Base-by-base conservation (phyloP, 2,797 vertebrate genomes). In the Sebastes kiyomatsui region DNA sequence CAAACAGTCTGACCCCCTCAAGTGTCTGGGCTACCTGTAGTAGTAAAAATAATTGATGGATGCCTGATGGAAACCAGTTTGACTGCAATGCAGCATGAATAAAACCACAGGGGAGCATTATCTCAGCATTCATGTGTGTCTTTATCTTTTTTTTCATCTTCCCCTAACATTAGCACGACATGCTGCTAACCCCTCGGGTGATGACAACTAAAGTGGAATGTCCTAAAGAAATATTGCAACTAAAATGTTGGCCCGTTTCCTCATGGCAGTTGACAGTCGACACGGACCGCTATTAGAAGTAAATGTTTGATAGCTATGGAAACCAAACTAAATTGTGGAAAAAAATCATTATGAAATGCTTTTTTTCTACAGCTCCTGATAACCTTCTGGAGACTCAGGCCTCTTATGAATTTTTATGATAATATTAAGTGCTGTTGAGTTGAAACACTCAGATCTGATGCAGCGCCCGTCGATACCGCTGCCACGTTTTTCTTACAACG, bases 51-150 rank as follows among this genome's bases (percentile, higher is more conserved):
- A 88, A 84, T 65, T 88, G 90, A 89, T 85, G 88, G 86, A 88
- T n/a, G 79, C 60, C 73, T 92, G 93, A 93, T 92, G 87, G 89
- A 93, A 93, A 87, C 75, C 91, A 93, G 87, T 87, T 59, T 75
- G 89, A 85, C 73, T 66, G 76, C 74, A 83, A 30, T 49, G 82
- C 69, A 73, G 75, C 77, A 69, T 58, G 71, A 81, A 84, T 79
- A 46, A 67, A 91, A 54, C 82, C 88, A 81, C 81, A 7, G 55
- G 87, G 87, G 90, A 89, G 85, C 80, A 88, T 91, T 90, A 87
- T 81, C 90, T 91, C 90, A 90, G 72, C 80, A 27, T 73, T 65
- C 33, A 62, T 82, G 67, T 62, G 75, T 18, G 18, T 86, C 80
- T 84, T 65, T 61, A 55, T 65, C 59, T 23, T 18, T 49, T 61